Conservation (phyloP, 2,113 vertebrate genomes). For the Phylloscopus trochilus region DNA sequence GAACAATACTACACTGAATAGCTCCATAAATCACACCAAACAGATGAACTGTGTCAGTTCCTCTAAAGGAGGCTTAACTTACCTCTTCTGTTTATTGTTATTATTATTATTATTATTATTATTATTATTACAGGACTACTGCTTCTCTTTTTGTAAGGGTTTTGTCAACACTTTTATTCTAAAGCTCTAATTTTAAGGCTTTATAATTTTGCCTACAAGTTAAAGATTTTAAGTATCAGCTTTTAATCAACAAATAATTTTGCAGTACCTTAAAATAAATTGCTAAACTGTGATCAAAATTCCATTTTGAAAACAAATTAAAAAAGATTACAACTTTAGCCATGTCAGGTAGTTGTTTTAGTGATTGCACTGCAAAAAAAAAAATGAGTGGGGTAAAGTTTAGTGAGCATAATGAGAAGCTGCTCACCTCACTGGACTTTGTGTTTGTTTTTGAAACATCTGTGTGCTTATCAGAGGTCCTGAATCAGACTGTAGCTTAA, state of each 20-base stretch:
- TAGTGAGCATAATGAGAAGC: not conserved
- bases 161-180: not conserved
- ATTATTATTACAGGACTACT: not conserved
- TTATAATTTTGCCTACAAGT: not conserved
- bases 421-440: not conserved
- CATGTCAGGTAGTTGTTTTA: not conserved
- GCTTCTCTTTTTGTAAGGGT: not conserved
- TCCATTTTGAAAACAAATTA: not conserved
- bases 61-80: constrained; percentile 18
- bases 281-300: not conserved
- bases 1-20: constrained; percentile 25
- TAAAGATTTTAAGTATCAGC: not conserved
- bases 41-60: not conserved
- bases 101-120: not conserved
- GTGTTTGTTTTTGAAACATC: not conserved
- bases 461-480: not conserved
- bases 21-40: constrained; percentile 24
- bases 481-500: not conserved
- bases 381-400: not conserved
- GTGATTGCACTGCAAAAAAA: not conserved
- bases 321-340: not conserved
- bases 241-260: not conserved
- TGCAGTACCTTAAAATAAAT: not conserved
- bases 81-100: not conserved
- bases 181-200: not conserved